Conservation (phyloP, 2,113 vertebrate species). For the Lepisosteus osseus region DNA sequence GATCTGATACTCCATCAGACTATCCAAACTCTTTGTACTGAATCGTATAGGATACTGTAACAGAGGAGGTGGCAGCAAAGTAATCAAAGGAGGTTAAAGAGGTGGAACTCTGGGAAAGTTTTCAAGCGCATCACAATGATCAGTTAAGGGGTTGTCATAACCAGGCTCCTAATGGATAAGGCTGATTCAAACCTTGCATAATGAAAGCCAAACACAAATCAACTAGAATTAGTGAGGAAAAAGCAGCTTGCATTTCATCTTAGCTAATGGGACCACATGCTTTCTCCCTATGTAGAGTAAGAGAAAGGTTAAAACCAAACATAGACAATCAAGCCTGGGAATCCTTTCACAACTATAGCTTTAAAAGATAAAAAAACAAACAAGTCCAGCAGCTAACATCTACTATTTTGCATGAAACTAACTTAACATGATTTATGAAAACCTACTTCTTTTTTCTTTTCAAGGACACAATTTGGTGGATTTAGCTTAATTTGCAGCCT, state of each 20-base stretch:
- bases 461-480: background rate
- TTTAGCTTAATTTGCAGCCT: constrained; percentile 8
- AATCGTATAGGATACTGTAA: too few species aligned
- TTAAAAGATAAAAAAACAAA: background rate
- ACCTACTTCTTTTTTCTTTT: background rate
- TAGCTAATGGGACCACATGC: background rate
- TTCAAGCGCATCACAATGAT: constrained; percentile 26
- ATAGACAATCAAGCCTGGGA: background rate
- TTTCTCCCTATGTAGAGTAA: background rate
- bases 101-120: background rate
- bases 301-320: background rate
- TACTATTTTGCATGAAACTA: background rate
- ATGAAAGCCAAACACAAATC: constrained; percentile 38
- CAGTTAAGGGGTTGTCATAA: constrained; percentile 16
- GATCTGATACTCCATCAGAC: too few species aligned
- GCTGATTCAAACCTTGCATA: constrained; percentile 29
- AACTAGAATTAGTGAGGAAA: constrained; percentile 38
- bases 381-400: background rate
- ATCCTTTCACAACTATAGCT: background rate
- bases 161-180: constrained; percentile 19
- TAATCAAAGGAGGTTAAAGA: too few species aligned
- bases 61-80: too few species aligned
- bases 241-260: background rate
- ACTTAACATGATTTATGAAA: background rate
- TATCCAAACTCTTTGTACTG: too few species aligned